Conservation (phyloP, 1,140 invertebrate species). For the Tetramorium simillimum region DNA sequence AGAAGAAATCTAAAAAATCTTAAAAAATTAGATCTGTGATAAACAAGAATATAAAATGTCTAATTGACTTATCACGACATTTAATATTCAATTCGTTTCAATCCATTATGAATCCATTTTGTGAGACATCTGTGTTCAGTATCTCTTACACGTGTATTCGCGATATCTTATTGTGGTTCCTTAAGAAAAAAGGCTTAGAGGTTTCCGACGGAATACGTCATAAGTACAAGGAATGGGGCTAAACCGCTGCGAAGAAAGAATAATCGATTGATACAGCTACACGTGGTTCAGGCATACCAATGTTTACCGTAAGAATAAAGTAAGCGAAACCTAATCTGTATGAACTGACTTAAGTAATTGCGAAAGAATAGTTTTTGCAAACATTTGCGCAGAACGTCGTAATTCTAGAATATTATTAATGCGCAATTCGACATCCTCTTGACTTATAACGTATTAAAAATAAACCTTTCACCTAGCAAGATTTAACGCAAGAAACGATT, state of each 20-base stretch:
- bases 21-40: neutral
- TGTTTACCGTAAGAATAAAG: constrained; percentile 30
- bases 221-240: constrained; percentile 7
- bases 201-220: neutral
- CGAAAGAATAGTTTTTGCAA: neutral
- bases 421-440: neutral
- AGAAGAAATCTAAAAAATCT: neutral
- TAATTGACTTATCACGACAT: neutral
- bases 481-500: neutral
- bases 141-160: neutral
- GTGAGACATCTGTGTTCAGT: neutral
- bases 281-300: constrained; percentile 38
- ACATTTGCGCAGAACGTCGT: neutral
- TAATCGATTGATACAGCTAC: constrained; percentile 41
- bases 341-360: constrained; percentile 29
- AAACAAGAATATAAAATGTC: neutral
- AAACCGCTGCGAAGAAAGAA: constrained; percentile 19
- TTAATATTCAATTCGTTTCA: neutral
- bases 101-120: neutral
- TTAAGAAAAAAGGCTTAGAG: neutral
- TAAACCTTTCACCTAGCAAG: neutral
- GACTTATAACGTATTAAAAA: neutral
- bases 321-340: constrained; percentile 25
- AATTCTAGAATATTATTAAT: neutral
- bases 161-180: neutral